Base-by-base conservation (phyloP, 2,888 invertebrate genomes). In the Drosophila acutilabella region DNA sequence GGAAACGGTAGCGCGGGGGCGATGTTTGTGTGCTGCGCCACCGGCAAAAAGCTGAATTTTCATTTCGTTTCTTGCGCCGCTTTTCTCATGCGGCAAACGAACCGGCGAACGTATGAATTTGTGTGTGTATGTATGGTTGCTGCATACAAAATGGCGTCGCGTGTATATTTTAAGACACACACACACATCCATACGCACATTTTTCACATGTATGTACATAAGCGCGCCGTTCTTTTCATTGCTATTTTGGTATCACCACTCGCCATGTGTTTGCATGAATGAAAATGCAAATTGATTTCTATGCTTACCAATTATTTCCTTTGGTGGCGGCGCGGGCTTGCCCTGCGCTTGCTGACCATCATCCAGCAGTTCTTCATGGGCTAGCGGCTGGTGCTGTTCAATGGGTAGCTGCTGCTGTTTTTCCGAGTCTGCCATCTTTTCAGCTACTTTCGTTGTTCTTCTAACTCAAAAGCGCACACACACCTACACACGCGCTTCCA, bases 351-450 rank as follows among this genome's bases (percentile, higher is more conserved):
- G 91, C 78, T 77, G 81, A 74, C 79, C 88, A 64, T 91, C 91
- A 70, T 88, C 86, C 79, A 84, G 84, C 54, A 77, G 82, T 57
- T 82, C 80, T 70, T 89, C 88, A 93, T 93, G 93, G 70, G 69
- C 64, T 66, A 83, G 70, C 53, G 81, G 93, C 93, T 94, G 94
- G 54, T 80, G 81, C 94, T 95, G 93, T 94, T 91, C 90, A 80
- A 89, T 84, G 81, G 90, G 87, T 89, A 90, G 86, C 75, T 85
- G 95, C 94, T 81, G 94, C 71, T 84, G 79, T 62, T 83, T 88
- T 81, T 97, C 97, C 95, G 97, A 96, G 96, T 98, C 98, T 96
- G 97, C 97, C 98, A 98, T 98, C 89, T 89, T 83, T 80, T 16
- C 60, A 71, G 70, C 71, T 78, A 61, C 51, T 68, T 67, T 80